Evolutionary conservation across 2,888 invertebrate genomes (phyloP).

Genomic region (Phlogophora meticulosa): DNA sequence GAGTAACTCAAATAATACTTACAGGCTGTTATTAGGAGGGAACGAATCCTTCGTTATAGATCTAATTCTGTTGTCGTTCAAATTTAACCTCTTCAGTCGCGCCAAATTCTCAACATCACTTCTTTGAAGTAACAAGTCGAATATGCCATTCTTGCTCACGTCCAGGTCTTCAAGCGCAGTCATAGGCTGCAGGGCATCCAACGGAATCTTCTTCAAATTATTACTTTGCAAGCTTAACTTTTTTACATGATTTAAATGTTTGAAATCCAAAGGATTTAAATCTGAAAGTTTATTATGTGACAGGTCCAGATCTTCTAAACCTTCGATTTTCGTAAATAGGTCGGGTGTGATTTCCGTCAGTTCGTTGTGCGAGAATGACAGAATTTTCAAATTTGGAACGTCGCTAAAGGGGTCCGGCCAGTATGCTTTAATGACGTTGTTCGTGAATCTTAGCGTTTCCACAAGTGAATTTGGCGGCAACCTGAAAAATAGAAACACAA

Average conservation of each 20-base stretch:
- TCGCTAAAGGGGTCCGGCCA: constrained; percentile 88
- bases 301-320: constrained; percentile 88
- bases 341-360: constrained; percentile 85
- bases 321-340: constrained; percentile 83
- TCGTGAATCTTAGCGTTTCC: constrained; percentile 82
- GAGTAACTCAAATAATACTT: constrained; percentile 72
- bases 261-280: constrained; percentile 84
- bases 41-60: constrained; percentile 85
- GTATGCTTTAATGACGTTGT: constrained; percentile 85
- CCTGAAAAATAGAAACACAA: constrained; percentile 74
- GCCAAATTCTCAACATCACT: constrained; percentile 74
- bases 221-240: constrained; percentile 88
- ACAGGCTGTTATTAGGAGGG: constrained; percentile 83
- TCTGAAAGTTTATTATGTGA: constrained; percentile 88
- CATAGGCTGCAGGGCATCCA: constrained; percentile 82
- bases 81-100: constrained; percentile 83
- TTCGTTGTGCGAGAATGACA: constrained; percentile 89
- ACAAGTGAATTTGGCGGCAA: constrained; percentile 85
- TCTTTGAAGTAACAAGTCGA: constrained; percentile 79
- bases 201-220: constrained; percentile 81
- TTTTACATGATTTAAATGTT: constrained; percentile 77
- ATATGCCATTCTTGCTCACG: constrained; percentile 87
- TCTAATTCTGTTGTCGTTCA: constrained; percentile 88
- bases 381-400: constrained; percentile 80
- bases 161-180: constrained; percentile 84